These are phyloP conservation scores for Protonemura montana DNA, from an alignment of 2,888 invertebrate species.

Conservation along the genomic window DNA sequence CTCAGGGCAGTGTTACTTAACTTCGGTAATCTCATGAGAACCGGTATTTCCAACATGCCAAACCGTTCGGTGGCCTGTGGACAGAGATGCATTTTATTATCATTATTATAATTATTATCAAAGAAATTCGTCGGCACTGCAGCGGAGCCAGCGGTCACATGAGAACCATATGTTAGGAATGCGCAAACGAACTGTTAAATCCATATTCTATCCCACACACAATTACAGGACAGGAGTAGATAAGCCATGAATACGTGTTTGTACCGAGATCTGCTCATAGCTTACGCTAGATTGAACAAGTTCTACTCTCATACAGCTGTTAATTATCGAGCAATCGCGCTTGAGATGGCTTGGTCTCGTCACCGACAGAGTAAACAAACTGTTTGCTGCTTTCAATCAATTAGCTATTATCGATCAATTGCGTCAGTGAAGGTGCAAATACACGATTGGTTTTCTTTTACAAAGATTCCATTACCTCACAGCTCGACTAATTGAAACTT, in stretches of 20 bases:
- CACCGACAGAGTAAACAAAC: background rate
- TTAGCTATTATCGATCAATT: background rate
- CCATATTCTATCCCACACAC: too few relatives aligned
- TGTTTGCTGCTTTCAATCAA: conserved; percentile 12
- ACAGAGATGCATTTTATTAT: too few relatives aligned
- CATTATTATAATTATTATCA: too few relatives aligned
- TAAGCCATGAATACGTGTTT: background rate
- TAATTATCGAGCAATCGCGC: background rate
- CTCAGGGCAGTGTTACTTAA: too few relatives aligned
- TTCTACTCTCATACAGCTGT: background rate
- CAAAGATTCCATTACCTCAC: background rate
- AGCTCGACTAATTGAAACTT: background rate
- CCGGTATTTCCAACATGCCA: too few relatives aligned
- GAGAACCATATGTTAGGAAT: too few relatives aligned
- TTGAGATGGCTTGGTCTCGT: background rate
- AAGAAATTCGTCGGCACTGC: too few relatives aligned
- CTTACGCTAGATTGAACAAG: background rate
- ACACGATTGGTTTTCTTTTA: background rate
- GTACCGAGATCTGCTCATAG: background rate
- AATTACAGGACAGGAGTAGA: too few relatives aligned
- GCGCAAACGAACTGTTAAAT: too few relatives aligned
- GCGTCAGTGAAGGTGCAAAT: background rate
- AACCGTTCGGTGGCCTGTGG: too few relatives aligned
- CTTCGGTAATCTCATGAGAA: too few relatives aligned
- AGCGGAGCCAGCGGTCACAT: too few relatives aligned